A percentile compares a stretch with the other conserved stretches of the same genome.
Evolutionary conservation across 2,888 invertebrate genomes (phyloP).

Genomic region (Salpingus planirostris): DNA sequence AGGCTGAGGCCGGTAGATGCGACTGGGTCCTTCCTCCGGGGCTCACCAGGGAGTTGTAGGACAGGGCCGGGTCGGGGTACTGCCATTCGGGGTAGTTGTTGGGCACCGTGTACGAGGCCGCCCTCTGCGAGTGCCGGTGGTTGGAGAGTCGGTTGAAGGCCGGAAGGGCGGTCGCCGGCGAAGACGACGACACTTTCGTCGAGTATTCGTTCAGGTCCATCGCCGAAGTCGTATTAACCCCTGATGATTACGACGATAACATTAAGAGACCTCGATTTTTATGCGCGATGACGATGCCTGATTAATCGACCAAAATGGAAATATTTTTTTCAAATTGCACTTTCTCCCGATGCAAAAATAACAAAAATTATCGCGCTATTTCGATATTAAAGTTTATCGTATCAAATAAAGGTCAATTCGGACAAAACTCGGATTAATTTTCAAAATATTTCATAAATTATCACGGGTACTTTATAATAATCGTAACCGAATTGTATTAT

Average conservation of each 20-base stretch:
- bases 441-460: slow-evolving; percentile 13
- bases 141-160: slow-evolving; percentile 31
- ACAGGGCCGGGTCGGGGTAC: slow-evolving; percentile 9
- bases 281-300: too few relatives aligned
- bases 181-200: slow-evolving; percentile 29
- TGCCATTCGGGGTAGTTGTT: slow-evolving; percentile 28
- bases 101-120: slow-evolving; percentile 22
- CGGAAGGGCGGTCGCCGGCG: slow-evolving; percentile 28
- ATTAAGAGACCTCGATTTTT: not conserved
- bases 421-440: slow-evolving; percentile 15
- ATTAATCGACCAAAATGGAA: too few relatives aligned
- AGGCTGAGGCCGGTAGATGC: slow-evolving; percentile 57
- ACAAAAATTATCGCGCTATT: slow-evolving; percentile 7
- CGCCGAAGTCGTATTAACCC: slow-evolving; percentile 7
- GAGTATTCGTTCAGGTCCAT: slow-evolving; percentile 26
- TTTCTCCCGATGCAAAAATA: slow-evolving; percentile 4
- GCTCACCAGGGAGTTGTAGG: slow-evolving; percentile 16
- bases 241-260: too few relatives aligned
- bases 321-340: too few relatives aligned
- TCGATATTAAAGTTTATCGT: slow-evolving; percentile 4
- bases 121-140: slow-evolving; percentile 20
- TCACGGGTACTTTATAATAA: slow-evolving; percentile 6
- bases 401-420: slow-evolving; percentile 15
- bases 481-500: slow-evolving; percentile 5
- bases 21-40: slow-evolving; percentile 33